These are phyloP conservation scores for Lamellibrachia luymesi DNA, from an alignment of 1,140 invertebrate genomes.

Conservation along the genomic window DNA sequence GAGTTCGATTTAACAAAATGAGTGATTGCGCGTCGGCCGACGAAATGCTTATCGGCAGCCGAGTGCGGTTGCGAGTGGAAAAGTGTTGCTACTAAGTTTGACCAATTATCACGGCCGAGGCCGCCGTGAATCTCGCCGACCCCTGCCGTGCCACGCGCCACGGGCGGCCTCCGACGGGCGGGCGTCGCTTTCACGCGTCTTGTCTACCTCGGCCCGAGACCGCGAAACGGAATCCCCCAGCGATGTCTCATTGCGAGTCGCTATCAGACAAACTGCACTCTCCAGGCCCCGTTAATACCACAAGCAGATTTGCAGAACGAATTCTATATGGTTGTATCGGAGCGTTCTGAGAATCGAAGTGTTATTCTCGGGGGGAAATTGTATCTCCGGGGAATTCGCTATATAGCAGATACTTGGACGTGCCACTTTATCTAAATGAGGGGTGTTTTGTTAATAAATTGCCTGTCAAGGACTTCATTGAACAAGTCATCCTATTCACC, in stretches of 20 bases:
- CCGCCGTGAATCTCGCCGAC: not conserved
- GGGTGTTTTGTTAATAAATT: not conserved
- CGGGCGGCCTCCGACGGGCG: not conserved
- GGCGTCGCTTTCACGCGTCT: not conserved
- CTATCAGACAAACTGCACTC: not conserved
- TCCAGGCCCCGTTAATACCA: not conserved
- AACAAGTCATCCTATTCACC: no score
- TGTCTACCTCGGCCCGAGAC: not conserved
- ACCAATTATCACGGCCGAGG: not conserved
- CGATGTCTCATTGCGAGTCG: not conserved
- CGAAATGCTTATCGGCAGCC: not conserved
- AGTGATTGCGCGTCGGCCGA: not conserved
- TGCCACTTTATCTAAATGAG: not conserved
- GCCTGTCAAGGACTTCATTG: not conserved
- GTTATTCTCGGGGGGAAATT: not conserved
- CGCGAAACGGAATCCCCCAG: not conserved
- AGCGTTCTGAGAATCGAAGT: not conserved
- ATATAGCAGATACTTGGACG: not conserved
- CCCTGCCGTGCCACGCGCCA: not conserved
- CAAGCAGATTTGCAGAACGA: slow-evolving; percentile 4
- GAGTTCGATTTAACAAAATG: not conserved
- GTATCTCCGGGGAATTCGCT: not conserved
- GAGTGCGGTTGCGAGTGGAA: not conserved
- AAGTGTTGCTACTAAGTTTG: not conserved
- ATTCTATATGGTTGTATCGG: not conserved